phyloP scores from a whole-genome alignment of 2,797 vertebrate genomes.

The Callimico goeldii region DNA sequence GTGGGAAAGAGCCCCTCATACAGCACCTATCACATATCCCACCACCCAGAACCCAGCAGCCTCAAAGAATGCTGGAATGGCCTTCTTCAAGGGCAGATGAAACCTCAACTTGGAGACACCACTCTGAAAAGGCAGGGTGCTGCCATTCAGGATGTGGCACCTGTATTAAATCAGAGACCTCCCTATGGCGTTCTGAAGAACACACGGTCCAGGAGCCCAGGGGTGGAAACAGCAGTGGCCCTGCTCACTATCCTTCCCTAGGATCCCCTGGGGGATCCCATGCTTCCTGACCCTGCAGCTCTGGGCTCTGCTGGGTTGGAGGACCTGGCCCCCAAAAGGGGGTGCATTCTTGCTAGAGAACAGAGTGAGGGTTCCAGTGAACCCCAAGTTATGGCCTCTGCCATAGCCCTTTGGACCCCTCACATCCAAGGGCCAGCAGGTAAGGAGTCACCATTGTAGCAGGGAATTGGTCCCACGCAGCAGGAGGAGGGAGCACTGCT shows the following conservation, averaged over 20 bases:
- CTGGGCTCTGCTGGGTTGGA: background rate
- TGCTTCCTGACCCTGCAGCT: background rate
- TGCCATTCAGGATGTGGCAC: background rate
- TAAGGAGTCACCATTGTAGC: background rate
- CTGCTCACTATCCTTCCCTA: background rate
- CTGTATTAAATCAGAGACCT: background rate
- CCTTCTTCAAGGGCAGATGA: background rate
- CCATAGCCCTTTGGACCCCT: background rate
- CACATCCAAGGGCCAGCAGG: background rate
- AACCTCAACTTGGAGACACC: accelerated
- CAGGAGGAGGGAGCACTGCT: background rate
- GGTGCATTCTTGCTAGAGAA: background rate
- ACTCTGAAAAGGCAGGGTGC: background rate
- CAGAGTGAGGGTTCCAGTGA: background rate
- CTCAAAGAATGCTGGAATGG: background rate
- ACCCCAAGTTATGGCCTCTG: background rate
- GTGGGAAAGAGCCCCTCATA: background rate
- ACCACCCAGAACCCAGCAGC: background rate
- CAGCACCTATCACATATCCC: background rate
- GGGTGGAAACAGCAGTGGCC: background rate
- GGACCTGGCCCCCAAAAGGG: background rate
- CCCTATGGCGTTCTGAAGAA: background rate
- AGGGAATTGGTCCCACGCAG: background rate
- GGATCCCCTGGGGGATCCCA: no score
- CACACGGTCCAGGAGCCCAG: background rate